Base-by-base conservation (phyloP, 2,113 vertebrate genomes). In the Gavia stellata region DNA sequence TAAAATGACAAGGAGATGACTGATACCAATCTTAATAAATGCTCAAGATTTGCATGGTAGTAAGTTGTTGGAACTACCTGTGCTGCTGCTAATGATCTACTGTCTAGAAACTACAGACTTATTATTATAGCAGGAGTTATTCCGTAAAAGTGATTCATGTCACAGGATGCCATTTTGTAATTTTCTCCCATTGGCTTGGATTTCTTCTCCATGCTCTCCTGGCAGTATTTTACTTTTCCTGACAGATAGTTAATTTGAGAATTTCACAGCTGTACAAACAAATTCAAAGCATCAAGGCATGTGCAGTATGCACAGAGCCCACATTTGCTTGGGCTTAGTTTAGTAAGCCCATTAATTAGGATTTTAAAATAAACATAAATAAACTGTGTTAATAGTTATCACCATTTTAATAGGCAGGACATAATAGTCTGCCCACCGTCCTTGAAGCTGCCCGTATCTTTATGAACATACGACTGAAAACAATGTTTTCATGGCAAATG, bases 191-290 rank as follows among this genome's bases (percentile, higher is more conserved):
- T 47, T 91, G 94, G 36, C 63, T 97, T 97, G 70, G 81, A 96
- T 97, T 92, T 96, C 75, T 88, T 83, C 62, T 97, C n/a, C 23
- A n/a, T 4, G 16, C 49, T 97, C 45, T 97, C 50, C 73, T 73
- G 93, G 81, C 88, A 90, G 42, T 92, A 95, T 94, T 98, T 97
- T 89, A 92, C 58, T 96, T 97, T 90, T 91, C 52, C 77, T 97
- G 96, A 94, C 94, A 97, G 89, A 97, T 88, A 96, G 72, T 96
- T 97, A 96, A 96, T 95, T 94, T 88, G 89, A 94, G 74, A 96
- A 65, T 96, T 97, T 95, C 73, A 66, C 84, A 97, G 92, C 94
- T 97, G 90, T 94, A 56, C 88, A 97, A 97, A 94, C 90, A 97
- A 88, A 92, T 93, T 94, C 91, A 91, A 89, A 91, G 58, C 80